phyloP scores from a whole-genome alignment of 2,888 invertebrate genomes.

The Plagiodera versicolora region DNA sequence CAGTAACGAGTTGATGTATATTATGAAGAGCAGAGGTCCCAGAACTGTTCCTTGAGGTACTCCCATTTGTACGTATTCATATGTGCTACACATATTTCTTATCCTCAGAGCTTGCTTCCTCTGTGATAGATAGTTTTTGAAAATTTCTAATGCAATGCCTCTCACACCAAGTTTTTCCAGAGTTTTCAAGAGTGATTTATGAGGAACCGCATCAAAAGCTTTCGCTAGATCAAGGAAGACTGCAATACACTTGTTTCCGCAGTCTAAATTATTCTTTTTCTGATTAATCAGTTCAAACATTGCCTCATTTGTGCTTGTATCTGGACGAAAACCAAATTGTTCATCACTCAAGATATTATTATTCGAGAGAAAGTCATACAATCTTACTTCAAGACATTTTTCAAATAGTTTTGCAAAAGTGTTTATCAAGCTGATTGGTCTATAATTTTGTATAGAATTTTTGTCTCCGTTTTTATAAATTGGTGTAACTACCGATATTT shows the following conservation, averaged over 20 bases:
- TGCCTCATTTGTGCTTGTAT: background rate
- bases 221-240: slow-evolving; percentile 18
- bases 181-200: background rate
- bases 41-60: slow-evolving; percentile 14
- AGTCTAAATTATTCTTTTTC: background rate
- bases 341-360: slow-evolving; percentile 4
- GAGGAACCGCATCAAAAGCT: slow-evolving; percentile 14
- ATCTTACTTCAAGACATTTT: background rate
- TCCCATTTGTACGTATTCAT: slow-evolving; percentile 4
- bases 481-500: background rate
- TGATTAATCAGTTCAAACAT: slow-evolving; percentile 8
- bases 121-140: slow-evolving; percentile 8
- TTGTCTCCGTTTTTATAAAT: background rate
- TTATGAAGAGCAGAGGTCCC: slow-evolving; percentile 14
- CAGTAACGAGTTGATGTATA: slow-evolving; percentile 11
- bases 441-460: background rate
- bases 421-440: background rate
- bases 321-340: slow-evolving; percentile 14
- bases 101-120: slow-evolving; percentile 2
- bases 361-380: background rate
- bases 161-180: background rate
- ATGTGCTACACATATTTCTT: background rate
- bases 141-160: slow-evolving; percentile 7
- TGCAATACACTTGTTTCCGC: background rate
- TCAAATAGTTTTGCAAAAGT: too few relatives aligned